Evolutionary conservation across 1,140 invertebrate genomes (phyloP).

Genomic region (Drosophila ambigua): DNA sequence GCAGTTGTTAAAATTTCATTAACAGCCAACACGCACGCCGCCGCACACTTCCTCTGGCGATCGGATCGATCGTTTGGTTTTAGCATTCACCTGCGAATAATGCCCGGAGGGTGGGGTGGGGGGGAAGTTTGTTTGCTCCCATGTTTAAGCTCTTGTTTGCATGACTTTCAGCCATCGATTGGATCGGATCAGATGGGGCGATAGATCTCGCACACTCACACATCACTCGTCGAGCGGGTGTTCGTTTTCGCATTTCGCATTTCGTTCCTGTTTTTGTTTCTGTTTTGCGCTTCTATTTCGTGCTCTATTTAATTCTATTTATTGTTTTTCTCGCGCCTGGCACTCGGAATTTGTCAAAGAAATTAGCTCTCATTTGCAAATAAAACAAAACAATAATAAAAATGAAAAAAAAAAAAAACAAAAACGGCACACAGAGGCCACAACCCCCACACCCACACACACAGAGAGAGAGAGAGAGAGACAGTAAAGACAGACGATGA

Average conservation of each 20-base stretch:
- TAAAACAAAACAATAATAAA: no score
- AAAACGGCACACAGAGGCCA: constrained; percentile 11
- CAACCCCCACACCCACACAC: neutral
- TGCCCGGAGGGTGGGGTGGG: neutral
- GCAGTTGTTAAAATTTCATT: constrained; percentile 54
- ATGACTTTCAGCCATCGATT: constrained; percentile 1
- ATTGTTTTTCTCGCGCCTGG: constrained; percentile 39
- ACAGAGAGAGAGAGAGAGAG: no score
- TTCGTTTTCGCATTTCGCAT: neutral
- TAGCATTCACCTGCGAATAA: constrained; percentile 59
- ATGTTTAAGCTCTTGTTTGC: constrained; percentile 28
- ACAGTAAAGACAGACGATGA: no score
- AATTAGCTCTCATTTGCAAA: constrained; percentile 39
- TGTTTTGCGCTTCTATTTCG: constrained; percentile 1
- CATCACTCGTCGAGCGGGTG: neutral
- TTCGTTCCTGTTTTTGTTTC: neutral
- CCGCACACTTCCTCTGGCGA: constrained; percentile 1
- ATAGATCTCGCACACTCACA: no score
- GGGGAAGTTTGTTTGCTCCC: constrained; percentile 30
- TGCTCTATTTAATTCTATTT: constrained; percentile 44
- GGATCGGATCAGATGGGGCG: no score
- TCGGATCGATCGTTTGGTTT: constrained; percentile 27
- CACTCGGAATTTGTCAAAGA: constrained; percentile 48
- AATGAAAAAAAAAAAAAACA: no score
- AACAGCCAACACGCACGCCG: constrained; percentile 20